Conservation (phyloP, 2,888 invertebrate genomes). For the Atherix ibis region DNA sequence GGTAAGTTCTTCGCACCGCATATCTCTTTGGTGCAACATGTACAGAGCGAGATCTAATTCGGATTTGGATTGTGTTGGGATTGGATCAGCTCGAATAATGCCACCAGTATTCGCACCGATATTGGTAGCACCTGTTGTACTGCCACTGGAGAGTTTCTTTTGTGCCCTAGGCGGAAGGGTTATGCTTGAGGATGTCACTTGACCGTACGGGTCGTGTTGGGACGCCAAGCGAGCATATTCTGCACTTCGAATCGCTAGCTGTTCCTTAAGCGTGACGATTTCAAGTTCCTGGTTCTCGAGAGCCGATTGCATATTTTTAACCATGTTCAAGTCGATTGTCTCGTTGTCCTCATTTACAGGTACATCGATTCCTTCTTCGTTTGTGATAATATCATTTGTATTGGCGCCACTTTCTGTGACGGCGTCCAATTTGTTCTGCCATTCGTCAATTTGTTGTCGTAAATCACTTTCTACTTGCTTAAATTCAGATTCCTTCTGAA, state of each 20-base stretch:
- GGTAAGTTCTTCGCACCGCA: slow-evolving; percentile 73
- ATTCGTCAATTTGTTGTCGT: slow-evolving; percentile 33
- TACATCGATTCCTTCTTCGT: slow-evolving; percentile 11
- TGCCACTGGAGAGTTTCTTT: slow-evolving; percentile 4
- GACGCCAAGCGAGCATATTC: slow-evolving; percentile 39
- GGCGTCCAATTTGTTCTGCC: slow-evolving; percentile 29
- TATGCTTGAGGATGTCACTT: slow-evolving; percentile 12
- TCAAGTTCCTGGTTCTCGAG: slow-evolving; percentile 55
- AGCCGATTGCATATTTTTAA: slow-evolving; percentile 34
- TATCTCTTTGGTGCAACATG: slow-evolving; percentile 74
- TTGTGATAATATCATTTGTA: slow-evolving; percentile 12
- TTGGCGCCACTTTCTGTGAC: slow-evolving; percentile 5
- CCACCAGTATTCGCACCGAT: too few species aligned
- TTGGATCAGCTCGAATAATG: too few species aligned
- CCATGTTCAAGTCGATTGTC: slow-evolving; percentile 18
- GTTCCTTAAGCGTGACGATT: slow-evolving; percentile 55
- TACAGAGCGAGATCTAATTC: slow-evolving; percentile 68
- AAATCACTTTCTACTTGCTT: slow-evolving; percentile 36
- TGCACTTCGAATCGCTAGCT: slow-evolving; percentile 42
- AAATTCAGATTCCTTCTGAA: slow-evolving; percentile 47
- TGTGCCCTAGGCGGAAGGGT: slow-evolving; percentile 3
- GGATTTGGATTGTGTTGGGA: slow-evolving; percentile 34
- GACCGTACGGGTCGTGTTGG: slow-evolving; percentile 26
- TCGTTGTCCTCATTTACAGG: slow-evolving; percentile 25
- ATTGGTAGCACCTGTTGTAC: background rate